Base-by-base conservation (phyloP, 2,888 invertebrate genomes). In the Eupithecia subfuscata region DNA sequence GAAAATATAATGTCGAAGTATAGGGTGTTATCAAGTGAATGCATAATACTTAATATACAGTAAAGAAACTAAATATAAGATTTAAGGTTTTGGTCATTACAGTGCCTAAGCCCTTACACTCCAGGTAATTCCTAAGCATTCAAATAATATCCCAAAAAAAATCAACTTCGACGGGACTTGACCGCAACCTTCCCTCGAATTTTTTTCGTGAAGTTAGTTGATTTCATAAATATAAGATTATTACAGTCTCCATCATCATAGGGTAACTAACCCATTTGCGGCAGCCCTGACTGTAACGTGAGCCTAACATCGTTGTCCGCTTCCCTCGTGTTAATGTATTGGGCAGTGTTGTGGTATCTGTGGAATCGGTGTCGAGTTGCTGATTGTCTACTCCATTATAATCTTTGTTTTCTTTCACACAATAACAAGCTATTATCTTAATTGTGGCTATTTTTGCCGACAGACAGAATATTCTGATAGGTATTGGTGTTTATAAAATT, bases 221-320 rank as follows among this genome's bases (percentile, higher is more conserved):
- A n/a, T n/a, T n/a, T 30, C 30, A 30, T 8, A 40, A 40, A 40
- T 40, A 40, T 40, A 9, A 40, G 9, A 43, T 14, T 14, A 14
- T 43, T 14, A 14, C 43, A 14, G 18, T 48, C 18, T 48, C 3
- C 11, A 30, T 63, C 63, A 30, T 63, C 7, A 1, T 56, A 56
- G 22, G n/a, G 22, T 22, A 56, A 34, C 34, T 30, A 12, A 12
- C 25, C 22, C 25, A 14, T 25, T 68, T 60, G 71, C 48, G 60
- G 48, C 75, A 75, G 69, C 74, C 75, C 71, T 71, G 48, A 34
- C 34, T 34, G 79, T 73, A 79, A 77, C 75, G 69, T 73, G 78
- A 76, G 68, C 78, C 75, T 73, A 78, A 76, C 75, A 71, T 73
- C 74, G 63, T 76, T 76, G 71, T 76, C 69, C 76, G 69, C 65